A percentile compares a stretch with the other conserved stretches of the same genome.
phyloP scores from a whole-genome alignment of 30 jellyfish, hydroid and myxozoan genomes.

The Sanderia malayensis region DNA sequence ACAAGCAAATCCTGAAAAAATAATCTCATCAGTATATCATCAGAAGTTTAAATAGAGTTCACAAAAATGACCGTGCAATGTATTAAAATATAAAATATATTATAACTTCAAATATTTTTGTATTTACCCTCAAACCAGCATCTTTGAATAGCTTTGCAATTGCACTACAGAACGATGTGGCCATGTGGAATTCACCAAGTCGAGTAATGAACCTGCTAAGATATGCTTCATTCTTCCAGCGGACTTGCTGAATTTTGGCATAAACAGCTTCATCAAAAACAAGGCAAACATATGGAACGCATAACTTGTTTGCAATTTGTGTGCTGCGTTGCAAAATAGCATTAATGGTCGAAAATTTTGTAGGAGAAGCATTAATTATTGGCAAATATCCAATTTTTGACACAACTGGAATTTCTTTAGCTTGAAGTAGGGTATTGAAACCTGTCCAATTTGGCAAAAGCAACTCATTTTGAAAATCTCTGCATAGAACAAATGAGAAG shows the following conservation, averaged over 20 bases:
- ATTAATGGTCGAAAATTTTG: conserved; percentile 9
- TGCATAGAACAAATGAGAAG: conserved; percentile 19
- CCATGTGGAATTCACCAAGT: conserved; percentile 38
- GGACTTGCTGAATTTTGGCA: conserved; percentile 37
- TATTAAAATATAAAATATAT: not conserved
- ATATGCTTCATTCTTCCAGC: conserved; percentile 32
- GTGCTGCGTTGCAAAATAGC: conserved; percentile 17
- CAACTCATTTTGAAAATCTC: conserved; percentile 3
- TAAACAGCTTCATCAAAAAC: conserved; percentile 45
- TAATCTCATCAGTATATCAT: no score
- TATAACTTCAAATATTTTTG: not conserved
- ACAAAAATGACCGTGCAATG: no score
- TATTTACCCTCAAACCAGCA: conserved; percentile 20
- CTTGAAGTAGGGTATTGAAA: conserved; percentile 26
- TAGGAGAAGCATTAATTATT: conserved; percentile 20
- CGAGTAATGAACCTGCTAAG: conserved; percentile 11
- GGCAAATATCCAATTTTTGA: conserved; percentile 36
- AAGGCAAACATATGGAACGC: conserved; percentile 4
- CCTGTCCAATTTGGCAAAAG: conserved; percentile 44
- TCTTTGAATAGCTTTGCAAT: conserved; percentile 12
- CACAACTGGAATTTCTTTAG: conserved; percentile 16
- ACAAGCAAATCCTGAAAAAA: conserved; percentile 38
- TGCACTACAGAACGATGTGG: conserved; percentile 36
- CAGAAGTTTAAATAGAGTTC: no score
- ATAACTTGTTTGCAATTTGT: conserved; percentile 27